Conservation (phyloP, 2,888 invertebrate species). For the Rotaria macrura region DNA sequence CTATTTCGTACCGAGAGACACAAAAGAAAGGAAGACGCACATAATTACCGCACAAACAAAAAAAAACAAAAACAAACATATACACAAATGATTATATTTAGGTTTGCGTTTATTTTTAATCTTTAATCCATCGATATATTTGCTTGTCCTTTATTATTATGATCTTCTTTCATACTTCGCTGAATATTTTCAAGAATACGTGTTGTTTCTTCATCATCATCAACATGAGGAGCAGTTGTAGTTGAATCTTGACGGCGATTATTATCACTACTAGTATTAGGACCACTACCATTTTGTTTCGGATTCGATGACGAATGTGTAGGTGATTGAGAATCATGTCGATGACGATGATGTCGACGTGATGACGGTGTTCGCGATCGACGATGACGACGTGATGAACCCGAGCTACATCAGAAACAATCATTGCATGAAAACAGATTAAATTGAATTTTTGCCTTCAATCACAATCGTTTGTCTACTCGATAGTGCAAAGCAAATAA, state of each 20-base stretch:
- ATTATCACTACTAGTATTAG: background rate
- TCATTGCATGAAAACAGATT: too few species aligned
- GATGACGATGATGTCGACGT: slow-evolving; percentile 2
- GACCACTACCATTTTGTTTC: background rate
- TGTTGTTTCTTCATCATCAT: background rate
- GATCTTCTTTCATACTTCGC: background rate
- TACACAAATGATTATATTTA: background rate
- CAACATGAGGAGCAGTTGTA: background rate
- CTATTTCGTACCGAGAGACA: background rate
- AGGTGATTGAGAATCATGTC: slow-evolving; percentile 8
- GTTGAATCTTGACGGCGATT: background rate
- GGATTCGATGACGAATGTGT: background rate
- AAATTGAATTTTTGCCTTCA: too few species aligned
- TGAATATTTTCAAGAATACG: background rate
- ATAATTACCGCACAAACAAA: background rate
- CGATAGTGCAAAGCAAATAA: too few species aligned
- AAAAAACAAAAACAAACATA: too few species aligned
- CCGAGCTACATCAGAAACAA: background rate
- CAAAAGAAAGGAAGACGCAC: background rate
- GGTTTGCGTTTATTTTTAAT: background rate
- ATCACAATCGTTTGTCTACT: too few species aligned
- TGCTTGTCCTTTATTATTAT: background rate
- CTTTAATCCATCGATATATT: background rate
- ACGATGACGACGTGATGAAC: background rate
- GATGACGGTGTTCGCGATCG: background rate